phyloP scores from a whole-genome alignment of 2,797 vertebrate species.

The Miichthys miiuy region DNA sequence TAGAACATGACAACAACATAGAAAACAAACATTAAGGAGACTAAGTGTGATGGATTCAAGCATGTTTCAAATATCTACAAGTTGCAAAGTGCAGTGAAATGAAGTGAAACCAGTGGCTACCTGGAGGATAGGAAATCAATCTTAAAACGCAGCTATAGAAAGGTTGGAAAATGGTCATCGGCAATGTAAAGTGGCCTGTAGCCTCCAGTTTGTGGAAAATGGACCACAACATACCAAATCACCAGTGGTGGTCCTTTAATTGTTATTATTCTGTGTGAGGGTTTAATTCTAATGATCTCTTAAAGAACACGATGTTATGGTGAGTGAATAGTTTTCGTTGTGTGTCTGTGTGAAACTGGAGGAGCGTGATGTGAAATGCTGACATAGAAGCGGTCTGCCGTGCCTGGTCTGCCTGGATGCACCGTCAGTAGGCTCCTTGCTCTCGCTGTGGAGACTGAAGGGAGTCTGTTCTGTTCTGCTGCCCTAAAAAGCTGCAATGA shows the following conservation, averaged over 20 bases:
- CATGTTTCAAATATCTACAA: slow-evolving; percentile 28
- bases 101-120: slow-evolving; percentile 25
- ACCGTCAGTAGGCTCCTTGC: slow-evolving; percentile 74
- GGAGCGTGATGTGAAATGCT: slow-evolving; percentile 73
- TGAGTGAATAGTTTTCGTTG: slow-evolving; percentile 35
- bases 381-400: slow-evolving; percentile 67
- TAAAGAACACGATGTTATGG: background rate
- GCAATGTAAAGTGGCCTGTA: slow-evolving; percentile 18
- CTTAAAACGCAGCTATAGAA: slow-evolving; percentile 5
- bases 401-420: slow-evolving; percentile 76
- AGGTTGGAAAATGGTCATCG: slow-evolving; percentile 12
- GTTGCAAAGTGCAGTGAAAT: slow-evolving; percentile 47
- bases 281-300: slow-evolving; percentile 6
- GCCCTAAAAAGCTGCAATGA: slow-evolving; percentile 91
- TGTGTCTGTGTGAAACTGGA: slow-evolving; percentile 61
- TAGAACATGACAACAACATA: background rate
- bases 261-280: background rate
- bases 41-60: slow-evolving; percentile 33
- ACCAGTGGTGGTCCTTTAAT: background rate
- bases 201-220: slow-evolving; percentile 6
- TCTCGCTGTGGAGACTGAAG: slow-evolving; percentile 77
- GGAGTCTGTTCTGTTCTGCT: slow-evolving; percentile 86
- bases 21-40: background rate
- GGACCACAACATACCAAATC: background rate
- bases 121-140: slow-evolving; percentile 48